Conservation (phyloP, 1,140 invertebrate genomes). For the Drosophila aff. region DNA sequence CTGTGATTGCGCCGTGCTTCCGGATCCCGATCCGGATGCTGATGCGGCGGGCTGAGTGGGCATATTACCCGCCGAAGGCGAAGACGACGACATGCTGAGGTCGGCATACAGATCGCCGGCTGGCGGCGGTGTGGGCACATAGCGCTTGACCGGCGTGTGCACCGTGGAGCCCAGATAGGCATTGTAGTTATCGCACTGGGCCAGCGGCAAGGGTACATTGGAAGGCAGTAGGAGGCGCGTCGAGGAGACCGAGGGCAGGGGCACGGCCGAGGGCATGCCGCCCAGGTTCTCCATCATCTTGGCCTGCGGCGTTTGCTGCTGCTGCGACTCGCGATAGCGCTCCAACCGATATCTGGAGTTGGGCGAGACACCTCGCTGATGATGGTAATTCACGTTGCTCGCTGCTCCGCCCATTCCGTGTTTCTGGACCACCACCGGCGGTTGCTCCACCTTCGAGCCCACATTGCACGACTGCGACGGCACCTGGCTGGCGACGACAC, state of each 20-base stretch:
- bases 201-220: conserved; percentile 47
- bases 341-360: conserved; percentile 66
- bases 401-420: conserved; percentile 17
- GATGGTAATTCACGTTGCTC: conserved; percentile 26
- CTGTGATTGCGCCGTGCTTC: conserved; percentile 37
- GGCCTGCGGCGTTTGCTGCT: conserved; percentile 41
- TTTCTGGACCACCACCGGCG: conserved; percentile 23
- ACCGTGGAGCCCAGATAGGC: conserved; percentile 78
- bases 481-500: conserved; percentile 29
- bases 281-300: conserved; percentile 45
- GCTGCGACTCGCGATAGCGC: conserved; percentile 64
- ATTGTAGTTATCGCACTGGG: conserved; percentile 67
- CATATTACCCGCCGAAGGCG: conserved; percentile 4
- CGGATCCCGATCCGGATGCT: conserved; percentile 5
- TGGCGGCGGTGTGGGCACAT: conserved; percentile 83
- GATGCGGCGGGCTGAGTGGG: conserved; percentile 9
- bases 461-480: conserved; percentile 18
- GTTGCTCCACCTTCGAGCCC: conserved; percentile 41
- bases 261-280: conserved; percentile 18
- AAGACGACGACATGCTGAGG: conserved; percentile 23
- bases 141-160: conserved; percentile 84
- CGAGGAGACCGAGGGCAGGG: conserved; percentile 31
- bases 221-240: conserved; percentile 58
- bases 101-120: conserved; percentile 63
- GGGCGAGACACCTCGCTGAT: conserved; percentile 65